Evolutionary conservation across 2,797 vertebrate species (phyloP), one percentile per base, ranked within the genome.

Genomic region (Syngnathus acus): DNA sequence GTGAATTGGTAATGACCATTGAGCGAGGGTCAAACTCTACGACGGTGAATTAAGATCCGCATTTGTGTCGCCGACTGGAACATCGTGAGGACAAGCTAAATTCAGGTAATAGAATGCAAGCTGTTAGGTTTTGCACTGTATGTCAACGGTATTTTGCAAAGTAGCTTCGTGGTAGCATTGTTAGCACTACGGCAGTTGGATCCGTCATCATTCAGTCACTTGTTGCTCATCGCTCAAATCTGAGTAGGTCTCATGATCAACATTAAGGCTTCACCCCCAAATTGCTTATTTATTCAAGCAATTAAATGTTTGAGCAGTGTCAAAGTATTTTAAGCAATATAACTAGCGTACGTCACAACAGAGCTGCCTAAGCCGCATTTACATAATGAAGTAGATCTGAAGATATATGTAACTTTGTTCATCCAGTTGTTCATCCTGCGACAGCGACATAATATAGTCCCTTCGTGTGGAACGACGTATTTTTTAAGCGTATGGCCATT

Each of bases 61-160:
- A 8, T 14, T 1, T 11, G 21, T 39, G 14, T 73, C 16, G 9
- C 65, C 59, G 60, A n/a, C 32, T 32, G 59, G 69, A 53, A 47
- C 71, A 45, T 10, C 67, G 65, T 62, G 65, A 61, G n/a, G 39
- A 1, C 66, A 75, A 77, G 75, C 71, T 77, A 76, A 1, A 7
- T 9, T 48, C 59, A 43, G 1, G 26, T 45, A 23, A 3, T n/a
- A 5, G 10, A 45, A 2, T 26, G 19, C 17, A 0, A 1, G 2
- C 8, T n/a, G 1, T 43, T 16, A 14, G 11, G 21, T 43, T 42
- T 21, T 65, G 10, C 65, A 59, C 14, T 68, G 11, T 48, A 26
- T 54, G 5, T 43, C 3, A 9, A 68, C 65, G 62, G 63, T 63
- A 48, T 65, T 71, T 21, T 32, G 66, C 65, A 70, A 78, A 61